phyloP scores from a whole-genome alignment of 2,888 invertebrate genomes.

The Dorcus parallelipipedus region DNA sequence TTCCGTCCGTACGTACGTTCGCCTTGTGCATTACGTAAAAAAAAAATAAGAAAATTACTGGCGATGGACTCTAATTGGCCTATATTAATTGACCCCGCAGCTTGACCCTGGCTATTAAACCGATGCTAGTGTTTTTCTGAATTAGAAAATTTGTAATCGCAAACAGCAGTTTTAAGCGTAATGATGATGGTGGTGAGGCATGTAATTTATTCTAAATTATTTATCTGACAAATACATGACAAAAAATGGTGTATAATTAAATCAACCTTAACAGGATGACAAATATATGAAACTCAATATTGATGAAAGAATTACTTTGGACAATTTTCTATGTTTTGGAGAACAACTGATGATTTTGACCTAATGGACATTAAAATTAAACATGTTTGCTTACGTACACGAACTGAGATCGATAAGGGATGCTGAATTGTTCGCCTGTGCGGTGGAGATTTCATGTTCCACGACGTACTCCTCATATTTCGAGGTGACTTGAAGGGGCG shows the following conservation, averaged over 20 bases:
- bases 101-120: background rate
- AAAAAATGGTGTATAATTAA: too few relatives aligned
- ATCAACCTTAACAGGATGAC: too few relatives aligned
- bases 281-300: background rate
- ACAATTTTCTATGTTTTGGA: too few relatives aligned
- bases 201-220: too few relatives aligned
- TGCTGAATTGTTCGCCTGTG: constrained; percentile 57
- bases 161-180: too few relatives aligned
- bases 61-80: background rate
- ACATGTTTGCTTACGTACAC: constrained; percentile 38
- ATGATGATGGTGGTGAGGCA: too few relatives aligned
- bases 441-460: constrained; percentile 61
- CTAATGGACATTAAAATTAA: background rate
- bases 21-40: background rate
- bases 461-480: constrained; percentile 59
- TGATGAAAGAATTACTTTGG: too few relatives aligned
- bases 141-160: background rate
- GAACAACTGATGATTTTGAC: background rate
- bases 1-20: background rate
- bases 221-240: too few relatives aligned
- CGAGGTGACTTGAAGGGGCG: constrained; percentile 22
- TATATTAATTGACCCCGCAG: background rate
- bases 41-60: background rate
- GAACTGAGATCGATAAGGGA: constrained; percentile 48
- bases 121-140: background rate